Conservation (phyloP, 1,140 invertebrate species). For the Drosophila ambigua region DNA sequence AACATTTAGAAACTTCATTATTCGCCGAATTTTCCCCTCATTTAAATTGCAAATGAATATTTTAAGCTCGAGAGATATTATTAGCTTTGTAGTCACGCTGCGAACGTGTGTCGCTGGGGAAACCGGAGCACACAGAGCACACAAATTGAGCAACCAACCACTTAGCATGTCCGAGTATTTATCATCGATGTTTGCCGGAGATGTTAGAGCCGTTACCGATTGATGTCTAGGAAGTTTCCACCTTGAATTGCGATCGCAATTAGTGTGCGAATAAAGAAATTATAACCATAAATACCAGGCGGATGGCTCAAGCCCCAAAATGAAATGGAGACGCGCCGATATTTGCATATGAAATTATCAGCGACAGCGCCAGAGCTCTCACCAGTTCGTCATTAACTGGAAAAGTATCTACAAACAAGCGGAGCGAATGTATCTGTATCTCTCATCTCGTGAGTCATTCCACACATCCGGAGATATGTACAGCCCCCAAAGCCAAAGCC, state of each 20-base stretch:
- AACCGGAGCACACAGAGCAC: slow-evolving; percentile 40
- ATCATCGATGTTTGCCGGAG: slow-evolving; percentile 32
- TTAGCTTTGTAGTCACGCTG: slow-evolving; percentile 40
- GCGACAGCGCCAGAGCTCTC: neutral
- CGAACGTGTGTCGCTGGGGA: slow-evolving; percentile 38
- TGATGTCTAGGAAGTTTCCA: slow-evolving; percentile 58
- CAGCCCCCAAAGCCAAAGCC: neutral
- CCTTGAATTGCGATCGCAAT: slow-evolving; percentile 51
- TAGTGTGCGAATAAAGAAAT: slow-evolving; percentile 52
- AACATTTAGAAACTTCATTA: slow-evolving; percentile 8
- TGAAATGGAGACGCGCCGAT: slow-evolving; percentile 18
- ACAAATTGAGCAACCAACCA: slow-evolving; percentile 51
- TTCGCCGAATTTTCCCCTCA: neutral
- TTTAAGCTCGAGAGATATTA: slow-evolving; percentile 27
- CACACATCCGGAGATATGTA: slow-evolving; percentile 19
- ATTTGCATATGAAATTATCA: slow-evolving; percentile 60
- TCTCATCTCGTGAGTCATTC: slow-evolving; percentile 62
- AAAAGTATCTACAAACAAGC: slow-evolving; percentile 38
- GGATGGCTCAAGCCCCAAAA: slow-evolving; percentile 21
- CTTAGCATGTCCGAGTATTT: slow-evolving; percentile 40
- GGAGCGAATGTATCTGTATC: slow-evolving; percentile 26
- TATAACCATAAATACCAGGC: slow-evolving; percentile 33
- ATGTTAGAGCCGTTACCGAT: slow-evolving; percentile 20
- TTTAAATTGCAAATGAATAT: slow-evolving; percentile 17
- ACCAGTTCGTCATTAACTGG: slow-evolving; percentile 44